These are phyloP conservation scores for Deroplatys truncata DNA, from an alignment of 2,888 invertebrate genomes.

Conservation along the genomic window DNA sequence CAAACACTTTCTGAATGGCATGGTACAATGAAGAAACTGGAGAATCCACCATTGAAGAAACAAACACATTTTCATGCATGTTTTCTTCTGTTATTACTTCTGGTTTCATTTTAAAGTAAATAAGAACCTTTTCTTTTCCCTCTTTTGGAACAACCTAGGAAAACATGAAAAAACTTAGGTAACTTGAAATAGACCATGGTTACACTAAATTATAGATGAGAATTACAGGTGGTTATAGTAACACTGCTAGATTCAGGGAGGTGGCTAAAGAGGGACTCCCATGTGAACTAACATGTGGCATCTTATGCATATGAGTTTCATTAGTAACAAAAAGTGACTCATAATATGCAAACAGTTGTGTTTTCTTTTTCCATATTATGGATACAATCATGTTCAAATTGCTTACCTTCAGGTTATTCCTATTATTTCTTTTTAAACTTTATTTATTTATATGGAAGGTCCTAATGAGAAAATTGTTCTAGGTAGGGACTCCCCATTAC, in stretches of 20 bases:
- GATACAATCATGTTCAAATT: too few relatives aligned
- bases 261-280: not conserved
- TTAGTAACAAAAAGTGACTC: too few relatives aligned
- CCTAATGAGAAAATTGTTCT: too few relatives aligned
- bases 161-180: not conserved
- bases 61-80: constrained; percentile 52
- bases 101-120: constrained; percentile 61
- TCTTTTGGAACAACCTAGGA: constrained; percentile 42
- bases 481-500: too few relatives aligned
- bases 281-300: not conserved
- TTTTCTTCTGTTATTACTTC: constrained; percentile 56
- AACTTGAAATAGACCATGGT: not conserved
- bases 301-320: too few relatives aligned
- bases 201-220: too few relatives aligned
- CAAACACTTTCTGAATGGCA: constrained; percentile 56
- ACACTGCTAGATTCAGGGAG: too few relatives aligned
- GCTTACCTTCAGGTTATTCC: too few relatives aligned
- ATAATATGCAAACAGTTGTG: too few relatives aligned
- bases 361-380: too few relatives aligned
- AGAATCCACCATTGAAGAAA: constrained; percentile 57
- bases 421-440: too few relatives aligned
- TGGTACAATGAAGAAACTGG: constrained; percentile 58
- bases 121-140: constrained; percentile 44
- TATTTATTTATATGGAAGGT: too few relatives aligned
- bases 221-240: not conserved